Percentiles rank a stretch among this genome's conserved stretches.
These are phyloP conservation scores for Campylomormyrus numenius DNA, from an alignment of 2,113 vertebrate genomes.

Conservation along the genomic window DNA sequence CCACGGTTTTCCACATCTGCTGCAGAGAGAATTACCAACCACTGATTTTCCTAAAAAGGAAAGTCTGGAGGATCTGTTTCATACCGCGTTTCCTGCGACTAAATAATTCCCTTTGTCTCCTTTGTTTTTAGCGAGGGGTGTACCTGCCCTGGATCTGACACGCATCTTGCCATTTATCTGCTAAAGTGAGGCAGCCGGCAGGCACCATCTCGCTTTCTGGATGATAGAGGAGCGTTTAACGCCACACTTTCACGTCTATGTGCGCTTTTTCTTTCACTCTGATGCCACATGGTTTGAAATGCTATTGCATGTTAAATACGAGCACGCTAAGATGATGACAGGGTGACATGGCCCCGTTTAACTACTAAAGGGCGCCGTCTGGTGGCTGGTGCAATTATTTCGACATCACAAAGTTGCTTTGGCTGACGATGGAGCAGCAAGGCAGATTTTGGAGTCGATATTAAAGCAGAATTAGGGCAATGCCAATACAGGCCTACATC, in stretches of 20 bases:
- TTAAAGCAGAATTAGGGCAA: neutral
- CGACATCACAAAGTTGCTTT: neutral
- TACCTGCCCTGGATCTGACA: neutral
- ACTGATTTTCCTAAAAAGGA: neutral
- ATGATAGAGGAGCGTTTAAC: neutral
- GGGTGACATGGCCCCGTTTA: neutral
- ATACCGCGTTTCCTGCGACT: neutral
- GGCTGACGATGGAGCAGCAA: neutral
- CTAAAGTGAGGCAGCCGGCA: neutral
- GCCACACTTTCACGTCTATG: neutral
- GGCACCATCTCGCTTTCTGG: neutral
- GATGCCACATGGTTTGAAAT: neutral
- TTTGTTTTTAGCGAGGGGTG: neutral
- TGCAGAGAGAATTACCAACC: neutral
- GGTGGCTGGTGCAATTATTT: neutral
- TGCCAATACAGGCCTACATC: neutral
- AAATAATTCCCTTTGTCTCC: constrained; percentile 4
- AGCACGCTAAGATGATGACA: neutral
- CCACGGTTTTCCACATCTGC: neutral
- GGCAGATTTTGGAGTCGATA: neutral
- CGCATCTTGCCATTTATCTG: neutral
- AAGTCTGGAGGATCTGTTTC: neutral
- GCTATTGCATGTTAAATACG: neutral
- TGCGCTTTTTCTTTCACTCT: neutral
- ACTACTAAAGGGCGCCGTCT: neutral